Percentiles rank a stretch among this genome's conserved stretches.
Conservation (phyloP, 2,888 invertebrate genomes). For the Ferdinandea cuprea region DNA sequence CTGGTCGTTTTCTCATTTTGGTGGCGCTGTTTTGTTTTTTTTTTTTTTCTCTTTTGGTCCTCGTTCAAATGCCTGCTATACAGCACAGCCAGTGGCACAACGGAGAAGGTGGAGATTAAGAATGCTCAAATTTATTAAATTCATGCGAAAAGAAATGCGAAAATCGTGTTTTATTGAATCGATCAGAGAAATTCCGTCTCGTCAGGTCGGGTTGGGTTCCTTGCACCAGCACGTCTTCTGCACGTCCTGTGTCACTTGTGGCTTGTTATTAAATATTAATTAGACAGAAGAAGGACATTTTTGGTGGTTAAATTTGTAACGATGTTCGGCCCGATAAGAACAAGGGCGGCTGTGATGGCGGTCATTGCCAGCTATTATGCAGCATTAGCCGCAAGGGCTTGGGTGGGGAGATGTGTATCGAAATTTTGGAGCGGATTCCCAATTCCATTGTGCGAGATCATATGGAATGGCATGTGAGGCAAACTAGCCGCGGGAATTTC, state of each 20-base stretch:
- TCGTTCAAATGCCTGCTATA: background rate
- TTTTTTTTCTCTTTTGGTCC: background rate
- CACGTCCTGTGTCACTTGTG: slow-evolving; percentile 51
- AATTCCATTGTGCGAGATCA: slow-evolving; percentile 53
- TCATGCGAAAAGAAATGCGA: slow-evolving; percentile 68
- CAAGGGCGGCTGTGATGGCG: slow-evolving; percentile 11
- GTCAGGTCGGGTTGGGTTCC: background rate
- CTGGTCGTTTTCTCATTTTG: slow-evolving; percentile 65
- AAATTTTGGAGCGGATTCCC: slow-evolving; percentile 72
- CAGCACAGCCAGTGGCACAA: no score
- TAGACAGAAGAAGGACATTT: slow-evolving; percentile 71
- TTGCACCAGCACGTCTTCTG: slow-evolving; percentile 40
- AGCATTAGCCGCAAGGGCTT: background rate
- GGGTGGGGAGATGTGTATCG: slow-evolving; percentile 36
- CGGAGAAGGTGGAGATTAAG: slow-evolving; percentile 65
- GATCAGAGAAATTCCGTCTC: slow-evolving; percentile 59
- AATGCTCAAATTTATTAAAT: slow-evolving; percentile 72
- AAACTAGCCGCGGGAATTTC: slow-evolving; percentile 67
- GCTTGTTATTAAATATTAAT: slow-evolving; percentile 74
- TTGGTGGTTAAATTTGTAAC: slow-evolving; percentile 74
- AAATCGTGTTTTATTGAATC: slow-evolving; percentile 73
- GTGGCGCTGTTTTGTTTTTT: slow-evolving; percentile 54
- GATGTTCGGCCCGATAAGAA: slow-evolving; percentile 64
- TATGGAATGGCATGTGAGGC: slow-evolving; percentile 65
- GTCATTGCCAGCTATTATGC: background rate